Evolutionary conservation across 2,113 vertebrate genomes (phyloP).

Genomic region (Corythornis vintsioides): DNA sequence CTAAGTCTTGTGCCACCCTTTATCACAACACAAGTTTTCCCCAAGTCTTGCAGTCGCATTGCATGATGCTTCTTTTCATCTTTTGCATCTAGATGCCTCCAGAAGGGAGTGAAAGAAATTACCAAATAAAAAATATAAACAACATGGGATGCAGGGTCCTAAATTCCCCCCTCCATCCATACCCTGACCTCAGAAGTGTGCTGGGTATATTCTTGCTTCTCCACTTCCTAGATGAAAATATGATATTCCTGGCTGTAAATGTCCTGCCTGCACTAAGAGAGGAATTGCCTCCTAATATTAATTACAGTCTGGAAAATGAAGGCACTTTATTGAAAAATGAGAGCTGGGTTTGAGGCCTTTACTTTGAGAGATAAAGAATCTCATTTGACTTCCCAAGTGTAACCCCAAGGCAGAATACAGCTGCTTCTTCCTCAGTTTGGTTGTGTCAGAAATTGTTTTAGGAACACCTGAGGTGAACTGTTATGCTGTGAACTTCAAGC

Average conservation of each 20-base stretch:
- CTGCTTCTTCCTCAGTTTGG: not conserved
- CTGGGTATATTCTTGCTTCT: not conserved
- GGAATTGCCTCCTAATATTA: not conserved
- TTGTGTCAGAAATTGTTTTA: not conserved
- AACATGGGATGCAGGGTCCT: not conserved
- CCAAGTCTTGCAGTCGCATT: rapidly evolving
- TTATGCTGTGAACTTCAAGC: not conserved
- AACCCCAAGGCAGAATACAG: not conserved
- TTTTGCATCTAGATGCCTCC: not conserved
- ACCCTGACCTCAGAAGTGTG: not conserved
- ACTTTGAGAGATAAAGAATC: not conserved
- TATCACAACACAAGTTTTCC: not conserved
- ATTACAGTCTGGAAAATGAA: not conserved
- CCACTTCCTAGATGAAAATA: not conserved
- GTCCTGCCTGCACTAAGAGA: not conserved
- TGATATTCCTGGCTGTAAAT: not conserved
- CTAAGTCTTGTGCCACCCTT: not conserved
- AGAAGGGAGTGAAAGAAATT: not conserved
- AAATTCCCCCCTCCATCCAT: not conserved
- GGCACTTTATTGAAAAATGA: not conserved
- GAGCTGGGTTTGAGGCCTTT: not conserved
- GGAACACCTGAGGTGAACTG: not conserved
- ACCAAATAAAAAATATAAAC: not conserved
- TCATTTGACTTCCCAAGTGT: not conserved
- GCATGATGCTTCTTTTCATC: not conserved